Evolutionary conservation across 2,113 vertebrate genomes (phyloP).

Genomic region (Psephotus haematonotus): DNA sequence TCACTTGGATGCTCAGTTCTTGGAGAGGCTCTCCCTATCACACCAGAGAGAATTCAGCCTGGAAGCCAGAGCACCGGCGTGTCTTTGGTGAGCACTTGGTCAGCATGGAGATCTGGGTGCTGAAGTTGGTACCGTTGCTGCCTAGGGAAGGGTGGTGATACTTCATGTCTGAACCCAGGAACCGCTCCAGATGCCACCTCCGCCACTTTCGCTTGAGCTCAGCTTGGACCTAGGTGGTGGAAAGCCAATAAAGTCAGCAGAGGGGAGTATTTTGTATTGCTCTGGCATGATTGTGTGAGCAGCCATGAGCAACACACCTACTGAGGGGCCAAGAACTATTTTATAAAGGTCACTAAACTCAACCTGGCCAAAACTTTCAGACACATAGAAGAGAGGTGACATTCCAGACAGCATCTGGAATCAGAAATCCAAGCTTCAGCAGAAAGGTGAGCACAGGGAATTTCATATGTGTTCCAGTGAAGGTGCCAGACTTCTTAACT

Average conservation of each 20-base stretch:
- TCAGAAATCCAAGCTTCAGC: not conserved
- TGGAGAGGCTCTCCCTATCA: constrained; percentile 44
- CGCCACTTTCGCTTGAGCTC: constrained; percentile 96
- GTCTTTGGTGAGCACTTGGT: constrained; percentile 88
- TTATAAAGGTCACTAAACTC: not conserved
- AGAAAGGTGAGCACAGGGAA: not conserved
- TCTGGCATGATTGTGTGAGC: not conserved
- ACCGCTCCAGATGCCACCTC: constrained; percentile 89
- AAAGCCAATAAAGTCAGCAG: not conserved
- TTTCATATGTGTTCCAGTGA: not conserved
- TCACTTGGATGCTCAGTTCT: not conserved
- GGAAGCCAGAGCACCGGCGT: constrained; percentile 81
- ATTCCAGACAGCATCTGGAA: not conserved
- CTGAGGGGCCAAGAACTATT: not conserved
- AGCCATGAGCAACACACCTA: not conserved
- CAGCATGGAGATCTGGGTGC: constrained; percentile 94
- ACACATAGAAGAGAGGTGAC: not conserved
- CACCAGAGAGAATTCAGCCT: constrained; percentile 85
- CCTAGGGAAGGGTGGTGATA: constrained; percentile 88
- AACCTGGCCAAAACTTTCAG: not conserved
- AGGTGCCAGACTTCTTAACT: not conserved
- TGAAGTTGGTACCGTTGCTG: constrained; percentile 92
- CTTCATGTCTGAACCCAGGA: constrained; percentile 84
- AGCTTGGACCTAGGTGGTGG: constrained; percentile 83
- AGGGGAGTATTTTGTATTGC: too few relatives aligned